A percentile compares a stretch with the other conserved stretches of the same genome.
Conservation (phyloP, 2,797 vertebrate species). For the Alauda arvensis region DNA sequence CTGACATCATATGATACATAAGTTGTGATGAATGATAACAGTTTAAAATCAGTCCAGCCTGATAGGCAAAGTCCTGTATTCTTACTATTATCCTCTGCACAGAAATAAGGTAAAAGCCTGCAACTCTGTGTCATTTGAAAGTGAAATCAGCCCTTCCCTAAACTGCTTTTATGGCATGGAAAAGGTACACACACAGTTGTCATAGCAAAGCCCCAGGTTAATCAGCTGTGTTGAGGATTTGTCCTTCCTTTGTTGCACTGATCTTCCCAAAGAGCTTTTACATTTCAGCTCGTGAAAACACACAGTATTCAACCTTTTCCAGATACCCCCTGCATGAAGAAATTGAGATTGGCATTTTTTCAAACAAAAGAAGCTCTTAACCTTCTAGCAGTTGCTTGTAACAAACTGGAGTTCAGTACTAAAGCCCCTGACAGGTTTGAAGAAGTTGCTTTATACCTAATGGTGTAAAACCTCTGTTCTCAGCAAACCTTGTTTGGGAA, state of each 20-base stretch:
- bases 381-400: neutral
- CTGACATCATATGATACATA: neutral
- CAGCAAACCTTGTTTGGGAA: neutral
- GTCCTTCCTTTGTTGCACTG: neutral
- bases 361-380: neutral
- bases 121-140: neutral
- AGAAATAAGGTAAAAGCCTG: neutral
- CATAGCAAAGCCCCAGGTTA: neutral
- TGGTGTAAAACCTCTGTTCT: accelerated
- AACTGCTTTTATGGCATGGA: neutral
- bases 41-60: neutral
- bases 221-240: neutral
- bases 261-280: neutral
- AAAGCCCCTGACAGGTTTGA: neutral
- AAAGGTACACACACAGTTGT: accelerated
- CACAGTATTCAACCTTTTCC: neutral
- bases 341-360: neutral
- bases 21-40: neutral
- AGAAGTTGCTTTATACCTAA: neutral
- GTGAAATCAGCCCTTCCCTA: neutral
- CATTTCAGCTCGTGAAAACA: neutral
- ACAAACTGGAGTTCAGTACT: neutral
- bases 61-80: neutral
- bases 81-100: neutral
- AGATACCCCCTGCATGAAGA: accelerated